Evolutionary conservation across 2,888 invertebrate genomes (phyloP), one percentile per base, ranked within the genome.

Genomic region (Tachina fera): DNA sequence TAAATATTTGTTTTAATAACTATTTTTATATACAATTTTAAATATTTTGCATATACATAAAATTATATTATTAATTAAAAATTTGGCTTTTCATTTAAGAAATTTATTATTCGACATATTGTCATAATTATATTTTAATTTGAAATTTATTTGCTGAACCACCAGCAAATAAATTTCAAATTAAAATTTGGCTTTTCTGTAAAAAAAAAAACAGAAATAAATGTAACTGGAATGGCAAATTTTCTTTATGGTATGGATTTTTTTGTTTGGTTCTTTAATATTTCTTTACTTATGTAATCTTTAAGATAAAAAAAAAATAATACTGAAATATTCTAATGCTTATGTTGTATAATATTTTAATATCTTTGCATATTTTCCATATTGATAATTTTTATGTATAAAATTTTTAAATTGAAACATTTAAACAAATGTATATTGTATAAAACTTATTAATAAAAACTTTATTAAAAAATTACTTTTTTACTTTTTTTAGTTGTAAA

Each of bases 211-310:
- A 43, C 31, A 53, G 31, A 68, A 60, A 70, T 63, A 56, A 67
- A 67, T 56, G 11, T 68, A 81, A 81, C 61, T 78, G 83, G 83
- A 83, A 83, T 83, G 83, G 77, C 51, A 83, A 61, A 75, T 81
- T 16, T 9, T 22, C 67, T 19, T 58, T 65, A n/a, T 83, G 82
- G 82, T 83, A 76, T 71, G 82, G 67, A 53, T 71, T 49, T 82
- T 74, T 68, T 80, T 75, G 58, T 70, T 82, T 70, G 58, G 65
- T 43, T 72, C 16, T 60, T 53, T 53, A 68, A 9, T 67, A 31
- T 80, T 67, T 49, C 16, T 43, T 19, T 3, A 56, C 4, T 3
- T 51, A 16, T 39, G n/a, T 14, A 19, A 22, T 39, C 11, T 67
- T 63, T 19, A 49, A 31, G 58, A 60, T 11, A 65, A 51, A 9